Evolutionary conservation across 2,113 vertebrate genomes (phyloP).

Genomic region (Bettongia penicillata): DNA sequence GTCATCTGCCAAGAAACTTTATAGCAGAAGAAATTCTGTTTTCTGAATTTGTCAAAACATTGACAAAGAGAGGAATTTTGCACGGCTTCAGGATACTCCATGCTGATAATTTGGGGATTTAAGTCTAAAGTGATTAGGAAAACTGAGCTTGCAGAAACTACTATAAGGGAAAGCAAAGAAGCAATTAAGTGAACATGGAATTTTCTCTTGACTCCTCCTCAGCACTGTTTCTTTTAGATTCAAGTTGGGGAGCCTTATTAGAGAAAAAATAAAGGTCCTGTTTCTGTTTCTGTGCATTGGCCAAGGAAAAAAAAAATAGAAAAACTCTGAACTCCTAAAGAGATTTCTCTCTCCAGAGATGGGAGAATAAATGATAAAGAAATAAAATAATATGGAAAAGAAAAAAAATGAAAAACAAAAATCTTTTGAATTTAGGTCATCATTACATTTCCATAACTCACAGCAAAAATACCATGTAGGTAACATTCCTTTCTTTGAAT

Average conservation of each 20-base stretch:
- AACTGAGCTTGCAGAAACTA: neutral
- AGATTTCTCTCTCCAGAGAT: neutral
- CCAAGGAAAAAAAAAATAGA: neutral
- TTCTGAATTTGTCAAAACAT: neutral
- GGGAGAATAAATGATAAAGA: too few relatives aligned
- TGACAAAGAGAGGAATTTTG: neutral
- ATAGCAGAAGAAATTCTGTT: neutral
- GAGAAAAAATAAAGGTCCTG: neutral
- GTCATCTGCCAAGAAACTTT: neutral
- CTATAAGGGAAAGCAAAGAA: neutral
- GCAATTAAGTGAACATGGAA: neutral
- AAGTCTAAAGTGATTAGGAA: neutral
- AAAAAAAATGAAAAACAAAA: neutral
- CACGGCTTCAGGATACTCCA: neutral
- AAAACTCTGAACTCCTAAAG: neutral
- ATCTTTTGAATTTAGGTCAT: neutral
- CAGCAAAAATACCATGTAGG: neutral
- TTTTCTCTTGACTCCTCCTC: neutral
- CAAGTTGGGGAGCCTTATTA: neutral
- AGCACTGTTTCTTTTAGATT: neutral
- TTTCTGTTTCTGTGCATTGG: neutral
- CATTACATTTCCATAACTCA: neutral
- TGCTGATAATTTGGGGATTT: neutral
- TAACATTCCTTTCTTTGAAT: neutral
- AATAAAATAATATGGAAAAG: too few relatives aligned